Evolutionary conservation across 2,888 invertebrate species (phyloP).

Genomic region (Desoria tigrina): DNA sequence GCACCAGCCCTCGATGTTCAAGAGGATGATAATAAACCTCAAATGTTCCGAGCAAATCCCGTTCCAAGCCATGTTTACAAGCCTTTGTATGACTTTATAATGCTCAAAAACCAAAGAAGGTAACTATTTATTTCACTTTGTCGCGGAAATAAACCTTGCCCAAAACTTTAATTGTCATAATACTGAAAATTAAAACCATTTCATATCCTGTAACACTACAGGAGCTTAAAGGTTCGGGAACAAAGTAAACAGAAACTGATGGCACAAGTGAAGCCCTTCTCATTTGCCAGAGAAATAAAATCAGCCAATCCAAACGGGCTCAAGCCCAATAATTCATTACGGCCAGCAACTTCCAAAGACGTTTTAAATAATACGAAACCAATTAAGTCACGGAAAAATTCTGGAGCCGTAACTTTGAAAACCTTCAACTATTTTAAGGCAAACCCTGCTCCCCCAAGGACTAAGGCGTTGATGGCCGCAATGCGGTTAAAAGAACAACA

Average conservation of each 20-base stretch:
- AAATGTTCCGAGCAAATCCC: constrained; percentile 45
- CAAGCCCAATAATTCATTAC: constrained; percentile 5
- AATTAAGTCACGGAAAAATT: constrained; percentile 27
- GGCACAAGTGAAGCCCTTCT: constrained; percentile 52
- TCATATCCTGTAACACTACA: constrained; percentile 1
- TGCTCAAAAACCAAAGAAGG: constrained; percentile 51
- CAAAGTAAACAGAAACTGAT: constrained; percentile 50
- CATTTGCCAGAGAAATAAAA: constrained; percentile 39
- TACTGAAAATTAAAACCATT: neutral
- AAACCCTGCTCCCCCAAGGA: constrained; percentile 52
- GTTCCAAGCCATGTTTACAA: constrained; percentile 51
- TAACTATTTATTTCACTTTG: too few species aligned
- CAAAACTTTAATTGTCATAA: neutral
- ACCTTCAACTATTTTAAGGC: constrained; percentile 50
- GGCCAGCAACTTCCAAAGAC: constrained; percentile 19
- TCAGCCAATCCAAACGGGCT: constrained; percentile 1
- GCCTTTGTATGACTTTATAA: constrained; percentile 49
- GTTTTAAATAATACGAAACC: constrained; percentile 46
- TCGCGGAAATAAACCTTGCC: neutral
- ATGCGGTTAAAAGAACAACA: constrained; percentile 51
- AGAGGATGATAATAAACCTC: constrained; percentile 30
- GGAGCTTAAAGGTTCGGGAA: constrained; percentile 45
- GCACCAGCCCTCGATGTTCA: constrained; percentile 42
- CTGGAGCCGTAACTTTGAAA: constrained; percentile 29
- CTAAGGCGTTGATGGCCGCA: constrained; percentile 48